phyloP scores from a whole-genome alignment of 1,140 invertebrate species.

The Laupala kohalensis region DNA sequence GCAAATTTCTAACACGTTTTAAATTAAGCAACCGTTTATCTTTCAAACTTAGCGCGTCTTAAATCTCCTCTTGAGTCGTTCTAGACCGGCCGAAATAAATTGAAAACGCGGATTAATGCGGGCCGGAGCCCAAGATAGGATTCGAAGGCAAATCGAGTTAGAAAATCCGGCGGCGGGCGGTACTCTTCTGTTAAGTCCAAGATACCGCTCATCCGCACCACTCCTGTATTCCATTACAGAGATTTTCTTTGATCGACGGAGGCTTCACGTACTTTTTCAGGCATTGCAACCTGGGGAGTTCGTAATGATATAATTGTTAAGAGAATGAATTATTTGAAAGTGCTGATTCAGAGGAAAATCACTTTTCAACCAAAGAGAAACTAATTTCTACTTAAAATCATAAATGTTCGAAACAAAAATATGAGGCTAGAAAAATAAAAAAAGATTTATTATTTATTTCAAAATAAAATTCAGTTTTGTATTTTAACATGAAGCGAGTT shows the following conservation, averaged over 20 bases:
- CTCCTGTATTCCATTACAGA: neutral
- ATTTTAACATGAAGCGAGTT: too few species aligned
- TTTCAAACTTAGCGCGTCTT: neutral
- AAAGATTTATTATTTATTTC: too few species aligned
- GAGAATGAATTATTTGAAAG: too few species aligned
- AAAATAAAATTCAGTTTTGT: too few species aligned
- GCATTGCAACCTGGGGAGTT: too few species aligned
- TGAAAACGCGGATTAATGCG: neutral
- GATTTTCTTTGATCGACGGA: neutral
- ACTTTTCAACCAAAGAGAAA: too few species aligned
- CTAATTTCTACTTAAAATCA: too few species aligned
- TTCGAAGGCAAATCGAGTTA: neutral
- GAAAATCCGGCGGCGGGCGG: neutral
- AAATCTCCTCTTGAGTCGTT: neutral
- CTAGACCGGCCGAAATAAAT: neutral
- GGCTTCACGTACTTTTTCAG: too few species aligned
- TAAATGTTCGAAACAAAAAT: too few species aligned
- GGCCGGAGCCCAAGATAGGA: neutral
- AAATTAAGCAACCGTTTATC: neutral
- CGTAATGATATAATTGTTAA: too few species aligned
- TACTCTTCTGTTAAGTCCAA: neutral
- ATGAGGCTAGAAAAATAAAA: too few species aligned
- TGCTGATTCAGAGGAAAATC: too few species aligned
- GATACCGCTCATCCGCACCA: neutral
- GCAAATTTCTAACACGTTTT: neutral